Conservation (phyloP, 2,888 invertebrate species). For the Ectemnius cavifrons region DNA sequence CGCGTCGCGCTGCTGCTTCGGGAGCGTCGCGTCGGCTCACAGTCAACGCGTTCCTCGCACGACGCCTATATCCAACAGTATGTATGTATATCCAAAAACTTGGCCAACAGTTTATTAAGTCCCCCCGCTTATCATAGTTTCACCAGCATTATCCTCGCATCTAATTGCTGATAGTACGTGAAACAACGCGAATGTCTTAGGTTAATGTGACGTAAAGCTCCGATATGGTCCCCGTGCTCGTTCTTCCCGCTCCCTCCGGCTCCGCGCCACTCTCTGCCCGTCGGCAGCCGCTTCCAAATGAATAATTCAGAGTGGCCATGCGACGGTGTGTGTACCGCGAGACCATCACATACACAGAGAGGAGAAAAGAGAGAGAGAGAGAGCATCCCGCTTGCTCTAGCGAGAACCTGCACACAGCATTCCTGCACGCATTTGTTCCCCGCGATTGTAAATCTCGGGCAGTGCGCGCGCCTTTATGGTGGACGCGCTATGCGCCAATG, state of each 20-base stretch:
- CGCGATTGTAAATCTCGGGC: constrained; percentile 70
- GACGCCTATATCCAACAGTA: constrained; percentile 13
- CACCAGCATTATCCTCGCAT: constrained; percentile 53
- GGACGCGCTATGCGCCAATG: constrained; percentile 74
- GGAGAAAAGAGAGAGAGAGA: background rate
- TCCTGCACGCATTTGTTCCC: constrained; percentile 73
- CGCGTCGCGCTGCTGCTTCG: background rate
- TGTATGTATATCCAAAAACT: constrained; percentile 35
- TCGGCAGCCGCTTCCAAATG: constrained; percentile 66
- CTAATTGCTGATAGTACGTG: constrained; percentile 62
- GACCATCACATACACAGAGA: constrained; percentile 25
- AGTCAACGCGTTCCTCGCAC: background rate
- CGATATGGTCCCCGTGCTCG: constrained; percentile 55
- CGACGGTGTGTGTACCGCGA: constrained; percentile 58
- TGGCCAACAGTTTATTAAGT: constrained; percentile 36
- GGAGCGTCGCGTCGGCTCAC: background rate
- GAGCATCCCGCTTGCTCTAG: background rate
- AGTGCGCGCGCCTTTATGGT: constrained; percentile 51
- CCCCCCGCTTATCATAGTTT: constrained; percentile 46
- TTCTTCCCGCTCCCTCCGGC: too few relatives aligned
- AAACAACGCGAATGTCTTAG: constrained; percentile 61
- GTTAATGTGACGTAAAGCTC: constrained; percentile 53
- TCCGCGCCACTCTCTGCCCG: constrained; percentile 6
- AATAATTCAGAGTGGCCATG: constrained; percentile 69
- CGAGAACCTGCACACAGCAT: constrained; percentile 67